Evolutionary conservation across 2,113 vertebrate genomes (phyloP), one percentile per base, ranked within the genome.

Genomic region (Felis chaus): DNA sequence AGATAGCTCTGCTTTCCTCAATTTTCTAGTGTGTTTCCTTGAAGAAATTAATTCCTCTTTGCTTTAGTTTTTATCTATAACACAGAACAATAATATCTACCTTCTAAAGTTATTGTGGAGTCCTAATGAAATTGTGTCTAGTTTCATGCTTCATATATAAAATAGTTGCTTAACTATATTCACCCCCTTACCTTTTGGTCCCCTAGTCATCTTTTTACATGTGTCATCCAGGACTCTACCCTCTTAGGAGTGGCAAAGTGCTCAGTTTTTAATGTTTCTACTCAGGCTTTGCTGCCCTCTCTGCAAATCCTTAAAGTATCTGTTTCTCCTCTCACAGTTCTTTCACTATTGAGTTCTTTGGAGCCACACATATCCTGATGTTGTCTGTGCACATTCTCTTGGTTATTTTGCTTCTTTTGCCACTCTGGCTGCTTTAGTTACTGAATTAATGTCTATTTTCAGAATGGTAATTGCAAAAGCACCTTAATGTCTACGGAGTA

Each of bases 21-120:
- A 19, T 91, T 95, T 53, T 41, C 29, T 41, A 41, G 12, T 65
- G 7, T 69, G 41, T 78, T 89, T 94, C 23, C 27, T 57, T 82
- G 88, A 89, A 69, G 39, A 95, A 91, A 97, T 29, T 92, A 55
- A 16, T 53, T 97, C 16, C 2, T 74, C 21, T 71, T 86, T 55
- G 18, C 25, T 74, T 87, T 27, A 33, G 7, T 36, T 82, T 91
- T 86, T 33, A 63, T 83, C 15, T 69, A 1, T 69, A 48, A 83
- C 13, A 88, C 27, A 83, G 61, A 89, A 53, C 29, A 89, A 12
- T 31, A 73, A 53, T 66, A 50, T 61, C 19, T 68, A 78, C 50
- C 69, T 89, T 85, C 25, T 78, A 39, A 91, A 68, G 14, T 55
- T 45, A n/a, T 81, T 57, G 41, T 53, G 29, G 27, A 1, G 3